Conservation (phyloP, 2,888 invertebrate species). For the Drosophila sordidula region DNA sequence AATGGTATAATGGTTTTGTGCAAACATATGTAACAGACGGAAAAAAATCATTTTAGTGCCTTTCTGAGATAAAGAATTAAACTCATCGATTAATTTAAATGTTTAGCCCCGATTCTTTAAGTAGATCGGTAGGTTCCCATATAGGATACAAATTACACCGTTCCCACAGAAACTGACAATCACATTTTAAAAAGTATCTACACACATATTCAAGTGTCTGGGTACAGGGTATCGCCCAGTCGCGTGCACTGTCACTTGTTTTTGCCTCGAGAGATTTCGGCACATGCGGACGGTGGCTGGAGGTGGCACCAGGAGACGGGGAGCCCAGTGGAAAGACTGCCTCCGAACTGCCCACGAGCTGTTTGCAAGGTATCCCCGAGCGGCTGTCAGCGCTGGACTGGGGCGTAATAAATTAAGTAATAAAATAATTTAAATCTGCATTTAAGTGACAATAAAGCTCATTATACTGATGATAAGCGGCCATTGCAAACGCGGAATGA, state of each 20-base stretch:
- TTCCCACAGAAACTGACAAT: no score
- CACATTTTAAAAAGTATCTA: no score
- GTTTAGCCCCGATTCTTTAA: no score
- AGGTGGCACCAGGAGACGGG: slow-evolving; percentile 32
- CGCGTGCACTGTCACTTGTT: not conserved
- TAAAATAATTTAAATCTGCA: slow-evolving; percentile 74
- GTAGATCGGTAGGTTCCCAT: no score
- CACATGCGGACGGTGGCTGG: not conserved
- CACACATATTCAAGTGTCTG: not conserved
- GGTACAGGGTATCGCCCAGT: not conserved
- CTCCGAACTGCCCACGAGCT: slow-evolving; percentile 11
- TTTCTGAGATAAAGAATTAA: no score
- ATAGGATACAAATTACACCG: no score
- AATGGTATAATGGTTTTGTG: no score
- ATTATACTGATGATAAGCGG: slow-evolving; percentile 64
- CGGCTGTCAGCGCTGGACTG: slow-evolving; percentile 9
- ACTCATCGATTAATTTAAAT: no score
- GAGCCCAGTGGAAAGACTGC: slow-evolving; percentile 18
- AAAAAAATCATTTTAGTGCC: no score
- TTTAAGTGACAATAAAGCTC: slow-evolving; percentile 76
- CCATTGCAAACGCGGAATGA: slow-evolving; percentile 49
- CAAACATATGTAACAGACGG: no score
- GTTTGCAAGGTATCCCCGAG: slow-evolving; percentile 32
- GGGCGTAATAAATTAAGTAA: slow-evolving; percentile 66
- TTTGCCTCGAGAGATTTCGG: slow-evolving; percentile 7